Percentiles rank a stretch among this genome's conserved stretches.
Evolutionary conservation across 2,113 vertebrate species (phyloP).

Genomic region (Caracal caracal): DNA sequence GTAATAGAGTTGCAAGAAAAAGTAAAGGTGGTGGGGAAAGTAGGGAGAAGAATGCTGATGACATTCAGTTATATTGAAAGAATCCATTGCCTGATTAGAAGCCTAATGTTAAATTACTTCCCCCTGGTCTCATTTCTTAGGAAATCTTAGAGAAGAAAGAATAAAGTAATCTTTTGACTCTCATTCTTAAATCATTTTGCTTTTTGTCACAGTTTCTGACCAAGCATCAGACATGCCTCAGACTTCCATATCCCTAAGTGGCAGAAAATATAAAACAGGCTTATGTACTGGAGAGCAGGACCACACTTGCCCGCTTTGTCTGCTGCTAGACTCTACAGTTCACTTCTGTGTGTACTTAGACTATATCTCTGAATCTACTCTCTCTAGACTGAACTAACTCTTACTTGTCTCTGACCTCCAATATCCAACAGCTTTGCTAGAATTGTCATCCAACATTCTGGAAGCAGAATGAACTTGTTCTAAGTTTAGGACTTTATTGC

Average conservation of each 20-base stretch:
- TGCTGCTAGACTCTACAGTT: background rate
- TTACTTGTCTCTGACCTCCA: background rate
- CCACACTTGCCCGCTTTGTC: background rate
- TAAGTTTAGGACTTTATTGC: conserved; percentile 13
- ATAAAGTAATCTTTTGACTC: conserved; percentile 35
- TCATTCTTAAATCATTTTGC: background rate
- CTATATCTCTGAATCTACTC: background rate
- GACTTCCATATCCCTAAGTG: background rate
- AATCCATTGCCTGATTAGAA: background rate
- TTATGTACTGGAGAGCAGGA: background rate
- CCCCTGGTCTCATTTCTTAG: background rate
- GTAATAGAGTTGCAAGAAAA: background rate
- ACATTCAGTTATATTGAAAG: background rate
- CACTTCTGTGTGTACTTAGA: background rate
- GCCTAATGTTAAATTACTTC: background rate
- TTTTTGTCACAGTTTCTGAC: conserved; percentile 31
- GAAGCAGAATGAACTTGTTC: conserved; percentile 6
- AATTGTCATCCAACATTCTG: background rate
- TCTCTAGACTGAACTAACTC: background rate
- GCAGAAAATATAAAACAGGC: background rate
- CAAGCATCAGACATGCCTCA: background rate
- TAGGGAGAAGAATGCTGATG: background rate
- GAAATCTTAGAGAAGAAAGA: background rate
- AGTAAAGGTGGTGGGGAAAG: background rate
- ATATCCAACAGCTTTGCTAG: background rate